phyloP scores from a whole-genome alignment of 2,113 vertebrate genomes.

The Callithrix jacchus region DNA sequence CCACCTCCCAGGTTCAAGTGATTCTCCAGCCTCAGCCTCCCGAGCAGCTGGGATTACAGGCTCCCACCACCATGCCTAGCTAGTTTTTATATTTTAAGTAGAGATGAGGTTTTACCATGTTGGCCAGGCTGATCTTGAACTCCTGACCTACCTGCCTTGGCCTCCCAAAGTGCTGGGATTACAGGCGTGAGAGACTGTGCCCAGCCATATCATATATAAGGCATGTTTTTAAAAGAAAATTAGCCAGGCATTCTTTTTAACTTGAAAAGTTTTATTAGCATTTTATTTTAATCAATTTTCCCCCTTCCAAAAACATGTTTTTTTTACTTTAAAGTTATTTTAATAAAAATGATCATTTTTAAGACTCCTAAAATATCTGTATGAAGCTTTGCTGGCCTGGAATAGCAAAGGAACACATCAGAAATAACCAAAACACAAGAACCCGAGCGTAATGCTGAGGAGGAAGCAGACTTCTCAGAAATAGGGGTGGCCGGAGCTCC shows the following conservation, averaged over 20 bases:
- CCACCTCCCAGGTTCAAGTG: no score
- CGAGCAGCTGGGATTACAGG: no score
- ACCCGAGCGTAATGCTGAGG: no score
- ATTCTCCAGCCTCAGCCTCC: no score
- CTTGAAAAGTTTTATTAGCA: not conserved
- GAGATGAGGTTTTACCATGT: no score
- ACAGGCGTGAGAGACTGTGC: no score
- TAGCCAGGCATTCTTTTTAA: not conserved
- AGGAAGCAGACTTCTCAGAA: not conserved
- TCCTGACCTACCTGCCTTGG: no score
- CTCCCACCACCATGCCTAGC: no score
- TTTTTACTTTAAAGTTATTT: not conserved
- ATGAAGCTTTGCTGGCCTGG: not conserved
- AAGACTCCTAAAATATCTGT: not conserved
- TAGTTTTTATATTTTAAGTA: no score
- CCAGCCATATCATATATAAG: not conserved
- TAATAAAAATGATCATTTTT: not conserved
- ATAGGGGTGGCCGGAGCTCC: not conserved
- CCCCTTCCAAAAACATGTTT: not conserved
- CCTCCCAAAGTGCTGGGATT: no score
- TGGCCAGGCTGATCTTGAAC: no score
- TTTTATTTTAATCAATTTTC: not conserved
- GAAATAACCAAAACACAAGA: not conserved
- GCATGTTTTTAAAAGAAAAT: not conserved
- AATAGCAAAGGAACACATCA: not conserved